Percentiles rank a stretch among this genome's conserved stretches.
Conservation (phyloP, 2,888 invertebrate genomes). For the Busseola fusca region DNA sequence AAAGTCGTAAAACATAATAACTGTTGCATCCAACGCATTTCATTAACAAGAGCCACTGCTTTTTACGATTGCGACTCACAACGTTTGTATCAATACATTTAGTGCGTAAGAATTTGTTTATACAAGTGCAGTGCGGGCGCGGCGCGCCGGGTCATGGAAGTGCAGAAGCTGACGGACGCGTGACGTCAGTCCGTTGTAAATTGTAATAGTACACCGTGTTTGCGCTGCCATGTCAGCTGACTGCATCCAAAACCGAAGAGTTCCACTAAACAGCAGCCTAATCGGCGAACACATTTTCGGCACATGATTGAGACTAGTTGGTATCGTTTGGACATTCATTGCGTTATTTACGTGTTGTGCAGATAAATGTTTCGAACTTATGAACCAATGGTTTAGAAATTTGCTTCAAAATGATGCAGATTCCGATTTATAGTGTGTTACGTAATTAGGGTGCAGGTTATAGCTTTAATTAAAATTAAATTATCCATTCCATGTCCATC, state of each 20-base stretch:
- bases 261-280: neutral
- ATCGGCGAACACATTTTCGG: too few species aligned
- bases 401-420: too few species aligned
- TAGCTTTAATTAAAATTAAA: too few species aligned
- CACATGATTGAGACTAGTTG: too few species aligned
- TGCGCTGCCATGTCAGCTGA: neutral
- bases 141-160: constrained; percentile 25
- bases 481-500: neutral
- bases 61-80: neutral
- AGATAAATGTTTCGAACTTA: too few species aligned
- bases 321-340: too few species aligned
- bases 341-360: too few species aligned
- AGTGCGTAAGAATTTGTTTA: constrained; percentile 37
- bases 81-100: constrained; percentile 45
- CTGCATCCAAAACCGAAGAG: neutral
- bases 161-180: constrained; percentile 7
- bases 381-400: too few species aligned
- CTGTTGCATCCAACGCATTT: neutral
- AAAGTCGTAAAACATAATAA: neutral
- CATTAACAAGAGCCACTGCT: neutral
- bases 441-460: too few species aligned
- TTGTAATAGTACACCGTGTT: constrained; percentile 13
- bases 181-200: constrained; percentile 14
- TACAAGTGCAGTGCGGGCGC: constrained; percentile 41
- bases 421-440: too few species aligned